Base-by-base conservation (phyloP, 1,140 invertebrate species). In the Meteorus sp. region DNA sequence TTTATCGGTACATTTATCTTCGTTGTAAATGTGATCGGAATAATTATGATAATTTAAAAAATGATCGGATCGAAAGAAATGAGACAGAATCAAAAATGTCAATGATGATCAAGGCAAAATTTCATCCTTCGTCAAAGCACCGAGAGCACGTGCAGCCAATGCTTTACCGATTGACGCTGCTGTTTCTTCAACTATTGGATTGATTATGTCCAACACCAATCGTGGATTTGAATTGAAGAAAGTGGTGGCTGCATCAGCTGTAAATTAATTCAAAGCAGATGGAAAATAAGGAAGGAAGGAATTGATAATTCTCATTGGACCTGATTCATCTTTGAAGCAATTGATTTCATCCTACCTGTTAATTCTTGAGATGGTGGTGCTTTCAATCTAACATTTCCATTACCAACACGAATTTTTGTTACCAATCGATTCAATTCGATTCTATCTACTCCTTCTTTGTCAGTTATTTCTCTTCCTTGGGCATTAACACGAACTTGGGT, bases 211-310 rank as follows among this genome's bases (percentile, higher is more conserved):
- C 71, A 89, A 70, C 8, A 89, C 84, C n/a, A 86, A 71, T 13
- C 81, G 72, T 1, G 87, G 85, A 74, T 88, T 88, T 37, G 85
- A 80, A 63, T 89, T 88, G 80, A 88, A 88, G 77, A 89, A 89
- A 11, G 78, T 77, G 0, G 79, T 77, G 3, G 85, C 85, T 31
- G 86, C 84, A 31, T 83, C 74, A 15, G 85, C 86, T 87, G 74
- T 48, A 17, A 37, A 79, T 78, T 66, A 66, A 66, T 61, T n/a
- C n/a, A n/a, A n/a, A n/a, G n/a, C n/a, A n/a, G n/a, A n/a, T n/a
- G n/a, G n/a, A n/a, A 59, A 47, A 37, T 35, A 27, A 23, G 29
- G 22, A 56, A 47, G 25, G 20, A 44, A 27, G 20, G 11, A 44
- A 19, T 23, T 23, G 3, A 13, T 44, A 6, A 44, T 17, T 29